Percentiles rank a stretch among this genome's conserved stretches.
Evolutionary conservation across 92 coral and sea anemone species (phyloP).

Genomic region (Anthopleura xanthogrammica): DNA sequence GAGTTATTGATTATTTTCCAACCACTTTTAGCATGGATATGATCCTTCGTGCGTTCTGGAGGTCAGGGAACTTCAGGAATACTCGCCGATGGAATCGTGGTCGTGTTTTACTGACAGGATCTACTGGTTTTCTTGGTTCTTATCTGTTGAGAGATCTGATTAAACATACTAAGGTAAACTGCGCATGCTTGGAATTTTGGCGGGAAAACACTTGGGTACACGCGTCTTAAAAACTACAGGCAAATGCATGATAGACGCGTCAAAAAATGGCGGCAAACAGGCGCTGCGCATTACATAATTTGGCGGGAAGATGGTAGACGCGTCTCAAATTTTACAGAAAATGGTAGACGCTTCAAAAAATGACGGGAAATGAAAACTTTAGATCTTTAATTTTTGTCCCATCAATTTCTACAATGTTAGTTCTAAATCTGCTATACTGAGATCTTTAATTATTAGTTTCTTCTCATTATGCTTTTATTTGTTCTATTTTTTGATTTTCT

Average conservation of each 20-base stretch:
- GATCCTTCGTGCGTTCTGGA: constrained; percentile 88
- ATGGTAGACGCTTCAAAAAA: too few species aligned
- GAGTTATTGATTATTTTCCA: background rate
- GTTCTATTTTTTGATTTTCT: background rate
- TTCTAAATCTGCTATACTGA: too few species aligned
- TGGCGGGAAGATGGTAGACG: too few species aligned
- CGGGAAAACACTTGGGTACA: background rate
- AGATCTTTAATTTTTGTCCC: too few species aligned
- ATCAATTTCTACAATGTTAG: too few species aligned
- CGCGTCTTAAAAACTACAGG: background rate
- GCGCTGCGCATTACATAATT: too few species aligned
- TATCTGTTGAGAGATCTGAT: constrained; percentile 71
- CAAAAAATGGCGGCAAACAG: too few species aligned
- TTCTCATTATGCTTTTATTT: too few species aligned
- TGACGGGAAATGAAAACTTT: too few species aligned
- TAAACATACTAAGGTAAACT: constrained; percentile 68
- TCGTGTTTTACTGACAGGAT: constrained; percentile 77
- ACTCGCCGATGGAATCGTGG: constrained; percentile 89
- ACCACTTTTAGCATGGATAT: constrained; percentile 70
- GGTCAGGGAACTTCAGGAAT: constrained; percentile 84
- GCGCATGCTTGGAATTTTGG: background rate
- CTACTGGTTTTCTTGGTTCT: constrained; percentile 81
- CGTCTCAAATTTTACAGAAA: too few species aligned
- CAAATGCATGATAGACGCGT: too few species aligned
- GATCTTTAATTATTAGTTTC: too few species aligned